Conservation (phyloP, 1,140 invertebrate species). For the Anastrepha ludens region DNA sequence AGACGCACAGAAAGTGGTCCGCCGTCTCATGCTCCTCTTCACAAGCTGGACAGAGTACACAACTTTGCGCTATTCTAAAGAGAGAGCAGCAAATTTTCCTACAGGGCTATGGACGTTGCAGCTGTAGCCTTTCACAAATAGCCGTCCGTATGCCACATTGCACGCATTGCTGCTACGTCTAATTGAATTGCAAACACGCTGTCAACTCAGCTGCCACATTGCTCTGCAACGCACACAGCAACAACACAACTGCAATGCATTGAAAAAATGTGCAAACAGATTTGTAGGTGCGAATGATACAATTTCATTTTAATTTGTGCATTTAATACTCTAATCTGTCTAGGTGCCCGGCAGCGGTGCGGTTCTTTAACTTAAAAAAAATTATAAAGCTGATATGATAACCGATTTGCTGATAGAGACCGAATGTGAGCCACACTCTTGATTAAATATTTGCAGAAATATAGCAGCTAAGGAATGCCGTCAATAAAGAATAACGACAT, state of each 20-base stretch:
- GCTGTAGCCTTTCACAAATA: not conserved
- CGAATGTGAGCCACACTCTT: too few relatives aligned
- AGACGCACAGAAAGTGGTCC: too few relatives aligned
- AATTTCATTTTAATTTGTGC: constrained; percentile 9
- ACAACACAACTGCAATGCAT: not conserved
- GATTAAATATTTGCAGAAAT: too few relatives aligned
- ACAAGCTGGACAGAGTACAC: too few relatives aligned
- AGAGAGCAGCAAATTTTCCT: not conserved
- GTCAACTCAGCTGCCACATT: constrained; percentile 20
- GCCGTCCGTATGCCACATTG: constrained; percentile 27
- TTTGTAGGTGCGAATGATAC: not conserved
- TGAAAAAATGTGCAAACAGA: not conserved
- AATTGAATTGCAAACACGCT: constrained; percentile 31
- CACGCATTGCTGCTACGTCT: constrained; percentile 31
- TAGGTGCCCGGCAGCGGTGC: not conserved
- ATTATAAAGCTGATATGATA: too few relatives aligned
- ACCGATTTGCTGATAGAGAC: too few relatives aligned
- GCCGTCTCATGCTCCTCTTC: too few relatives aligned
- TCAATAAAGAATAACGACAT: too few relatives aligned
- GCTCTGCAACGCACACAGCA: not conserved
- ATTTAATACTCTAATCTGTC: not conserved
- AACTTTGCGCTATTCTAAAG: too few relatives aligned
- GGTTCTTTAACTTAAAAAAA: too few relatives aligned
- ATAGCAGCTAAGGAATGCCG: too few relatives aligned
- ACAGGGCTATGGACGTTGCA: not conserved